These are phyloP conservation scores for Watsonalla cultraria DNA, from an alignment of 2,888 invertebrate species.

Conservation along the genomic window DNA sequence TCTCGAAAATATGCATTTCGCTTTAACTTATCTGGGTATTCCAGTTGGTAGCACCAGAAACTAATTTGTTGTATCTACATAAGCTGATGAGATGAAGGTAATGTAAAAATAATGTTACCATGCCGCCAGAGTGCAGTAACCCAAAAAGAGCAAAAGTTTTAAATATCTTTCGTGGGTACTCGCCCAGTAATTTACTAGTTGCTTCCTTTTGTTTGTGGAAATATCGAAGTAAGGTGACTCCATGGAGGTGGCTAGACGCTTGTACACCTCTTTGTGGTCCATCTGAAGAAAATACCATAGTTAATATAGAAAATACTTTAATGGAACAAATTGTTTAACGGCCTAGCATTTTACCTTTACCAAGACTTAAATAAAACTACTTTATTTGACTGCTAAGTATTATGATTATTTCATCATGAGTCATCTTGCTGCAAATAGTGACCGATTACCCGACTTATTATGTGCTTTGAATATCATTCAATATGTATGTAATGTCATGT, in stretches of 20 bases:
- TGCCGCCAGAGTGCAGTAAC: slow-evolving; percentile 41
- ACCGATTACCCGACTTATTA: too few relatives aligned
- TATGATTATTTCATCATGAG: too few relatives aligned
- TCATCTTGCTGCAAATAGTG: too few relatives aligned
- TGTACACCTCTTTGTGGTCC: slow-evolving; percentile 40
- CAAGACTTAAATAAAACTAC: too few relatives aligned
- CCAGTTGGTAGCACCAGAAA: background rate
- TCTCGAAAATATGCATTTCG: background rate
- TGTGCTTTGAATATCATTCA: too few relatives aligned
- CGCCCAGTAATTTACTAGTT: slow-evolving; percentile 44
- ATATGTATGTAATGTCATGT: too few relatives aligned
- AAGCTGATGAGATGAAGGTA: background rate
- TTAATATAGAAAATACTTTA: background rate
- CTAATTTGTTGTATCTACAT: background rate
- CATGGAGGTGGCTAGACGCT: slow-evolving; percentile 46
- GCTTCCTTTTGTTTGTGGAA: slow-evolving; percentile 36
- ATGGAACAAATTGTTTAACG: too few relatives aligned
- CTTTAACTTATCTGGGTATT: background rate
- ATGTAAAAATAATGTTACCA: slow-evolving; percentile 36
- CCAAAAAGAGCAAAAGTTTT: slow-evolving; percentile 37
- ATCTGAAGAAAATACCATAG: slow-evolving; percentile 24
- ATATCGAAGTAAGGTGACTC: slow-evolving; percentile 50
- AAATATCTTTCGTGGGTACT: slow-evolving; percentile 39
- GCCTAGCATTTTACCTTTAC: too few relatives aligned
- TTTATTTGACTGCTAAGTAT: too few relatives aligned